Evolutionary conservation across 1,140 invertebrate species (phyloP), one percentile per base, ranked within the genome.

Genomic region (Ephestia elutella): DNA sequence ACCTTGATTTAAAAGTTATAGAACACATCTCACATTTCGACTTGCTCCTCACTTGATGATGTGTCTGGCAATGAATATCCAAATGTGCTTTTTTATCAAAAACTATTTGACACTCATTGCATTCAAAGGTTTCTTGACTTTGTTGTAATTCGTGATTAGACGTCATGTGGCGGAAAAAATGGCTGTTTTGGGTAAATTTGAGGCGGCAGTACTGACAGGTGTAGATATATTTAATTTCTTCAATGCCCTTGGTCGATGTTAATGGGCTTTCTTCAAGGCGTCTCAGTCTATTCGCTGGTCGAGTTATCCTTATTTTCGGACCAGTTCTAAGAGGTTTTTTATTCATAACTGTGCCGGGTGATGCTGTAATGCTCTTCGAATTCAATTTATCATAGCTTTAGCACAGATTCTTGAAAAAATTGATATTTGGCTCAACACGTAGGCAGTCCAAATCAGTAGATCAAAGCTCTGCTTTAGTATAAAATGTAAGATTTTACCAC

Each of bases 111-210:
- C 86, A 88, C 5, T 88, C 78, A 56, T 88, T 84, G 28, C 86
- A 88, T 32, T 88, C 74, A 50, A 70, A 88, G 5, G 75, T 84
- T 0, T 81, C 82, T 56, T 78, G 65, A 18, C 72, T 64, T 56
- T 86, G 82, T 57, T 86, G 81, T 0, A 63, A 49, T 54, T 80
- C 73, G 55, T 88, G 86, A 57, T 86, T 86, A 0, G 83, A 71
- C 2, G 73, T 79, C 82, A 88, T 86, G 63, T 88, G 83, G 50
- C 82, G 80, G 63, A 86, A 86, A 59, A 78, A 86, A 13, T 86
- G 81, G 49, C 75, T 83, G 60, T 88, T 88, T 49, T 86, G 81
- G 5, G 83, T 78, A 57, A 88, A 88, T 68, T 83, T 88, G 15
- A 80, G 49, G 0, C 77, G 70, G 62, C 86, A 88, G 58, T 82